Evolutionary conservation across 2,797 vertebrate genomes (phyloP), one percentile per base, ranked within the genome.

Genomic region (Merluccius polli): DNA sequence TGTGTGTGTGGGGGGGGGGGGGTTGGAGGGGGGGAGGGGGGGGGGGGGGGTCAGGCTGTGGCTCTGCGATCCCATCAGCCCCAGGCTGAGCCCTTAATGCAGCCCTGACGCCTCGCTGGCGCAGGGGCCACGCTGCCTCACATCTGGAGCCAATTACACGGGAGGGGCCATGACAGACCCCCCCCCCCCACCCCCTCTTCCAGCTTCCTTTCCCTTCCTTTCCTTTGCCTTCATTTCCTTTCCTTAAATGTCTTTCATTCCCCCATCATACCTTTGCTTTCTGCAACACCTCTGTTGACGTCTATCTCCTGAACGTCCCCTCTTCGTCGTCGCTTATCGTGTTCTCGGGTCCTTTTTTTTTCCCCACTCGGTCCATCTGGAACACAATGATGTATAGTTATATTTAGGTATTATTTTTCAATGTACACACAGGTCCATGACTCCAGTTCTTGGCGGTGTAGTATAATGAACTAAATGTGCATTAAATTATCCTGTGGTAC

Each of bases 141-240:
- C 96, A 98, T 97, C 95, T 98, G 97, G 95, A 97, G 94, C 90
- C 88, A 93, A 95, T 97, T 97, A 98, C 89, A 84, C 89, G 93
- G 93, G 88, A 95, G 94, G 94, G 95, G 93, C 94, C 94, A 94
- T 93, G 95, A 95, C 94, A 96, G 92, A 95, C 89, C 88, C 91
- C 92, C 90, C 86, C 88, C 92, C 88, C 86, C 90, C 72, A 74
- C 79, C 18, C 32, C 29, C 68, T 12, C 1, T 18, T 21, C 35
- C 52, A 32, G 10, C 77, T 72, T 36, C 52, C 65, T 70, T 16
- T 33, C 70, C 75, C 59, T 73, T 73, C 73, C 70, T 70, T 33
- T 44, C 38, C 27, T 38, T 70, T 75, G 29, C 69, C 77, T 78
- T 35, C 33, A 63, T 83, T 85, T 85, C 88, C 89, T 86, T 83